These are phyloP conservation scores for Hoplostethus mediterraneus DNA, from an alignment of 2,797 vertebrate species.

Conservation along the genomic window DNA sequence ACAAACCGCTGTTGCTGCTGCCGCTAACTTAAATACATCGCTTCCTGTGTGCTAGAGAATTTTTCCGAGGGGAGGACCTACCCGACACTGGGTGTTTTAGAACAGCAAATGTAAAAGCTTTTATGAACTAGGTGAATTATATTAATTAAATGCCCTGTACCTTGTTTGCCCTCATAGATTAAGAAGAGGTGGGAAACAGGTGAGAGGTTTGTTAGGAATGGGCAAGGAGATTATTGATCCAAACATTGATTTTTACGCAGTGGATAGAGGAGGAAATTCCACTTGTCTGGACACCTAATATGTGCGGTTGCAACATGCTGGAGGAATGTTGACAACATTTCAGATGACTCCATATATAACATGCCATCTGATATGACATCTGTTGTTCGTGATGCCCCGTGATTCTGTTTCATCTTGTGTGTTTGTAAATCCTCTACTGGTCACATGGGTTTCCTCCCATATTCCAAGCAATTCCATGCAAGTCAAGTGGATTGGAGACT, in stretches of 20 bases:
- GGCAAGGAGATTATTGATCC: slow-evolving; percentile 72
- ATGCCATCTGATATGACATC: slow-evolving; percentile 40
- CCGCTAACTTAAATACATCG: too few species aligned
- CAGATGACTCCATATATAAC: slow-evolving; percentile 28
- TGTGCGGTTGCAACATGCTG: slow-evolving; percentile 17
- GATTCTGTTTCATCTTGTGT: slow-evolving; percentile 29
- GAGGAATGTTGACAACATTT: slow-evolving; percentile 16
- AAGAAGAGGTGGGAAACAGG: slow-evolving; percentile 57
- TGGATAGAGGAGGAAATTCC: slow-evolving; percentile 58
- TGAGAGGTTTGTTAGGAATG: slow-evolving; percentile 60
- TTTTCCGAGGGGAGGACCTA: too few species aligned
- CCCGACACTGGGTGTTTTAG: too few species aligned
- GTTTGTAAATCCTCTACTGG: slow-evolving; percentile 10
- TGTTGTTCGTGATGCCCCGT: slow-evolving; percentile 24
- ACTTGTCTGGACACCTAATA: slow-evolving; percentile 54
- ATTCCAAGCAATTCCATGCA: too few species aligned
- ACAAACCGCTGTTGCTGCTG: too few species aligned
- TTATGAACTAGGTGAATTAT: too few species aligned
- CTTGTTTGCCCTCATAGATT: slow-evolving; percentile 45
- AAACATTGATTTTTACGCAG: slow-evolving; percentile 75
- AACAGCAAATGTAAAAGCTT: too few species aligned
- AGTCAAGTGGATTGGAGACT: too few species aligned
- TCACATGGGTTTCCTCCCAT: too few species aligned
- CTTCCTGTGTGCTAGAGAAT: too few species aligned
- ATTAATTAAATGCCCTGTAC: background rate